A percentile compares a stretch with the other conserved stretches of the same genome.
phyloP scores from a whole-genome alignment of 2,888 invertebrate genomes.

The Aporophyla lueneburgensis region DNA sequence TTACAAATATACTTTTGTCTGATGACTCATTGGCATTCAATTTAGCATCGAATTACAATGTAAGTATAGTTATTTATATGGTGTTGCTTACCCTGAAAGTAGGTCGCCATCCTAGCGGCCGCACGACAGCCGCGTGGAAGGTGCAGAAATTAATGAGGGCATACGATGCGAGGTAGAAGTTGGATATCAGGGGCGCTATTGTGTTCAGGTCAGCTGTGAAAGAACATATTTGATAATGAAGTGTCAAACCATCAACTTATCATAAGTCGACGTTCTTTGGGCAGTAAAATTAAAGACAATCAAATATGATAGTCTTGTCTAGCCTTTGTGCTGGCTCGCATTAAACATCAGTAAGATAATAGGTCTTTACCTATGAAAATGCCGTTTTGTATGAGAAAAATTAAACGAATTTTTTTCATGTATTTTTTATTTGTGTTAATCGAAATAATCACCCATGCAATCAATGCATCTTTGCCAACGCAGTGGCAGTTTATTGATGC shows the following conservation, averaged over 20 bases:
- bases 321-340: too few relatives aligned
- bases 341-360: neutral
- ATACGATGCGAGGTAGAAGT: conserved; percentile 98
- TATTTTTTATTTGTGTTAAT: too few relatives aligned
- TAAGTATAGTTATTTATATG: conserved; percentile 29
- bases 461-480: too few relatives aligned
- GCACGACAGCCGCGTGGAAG: conserved; percentile 97
- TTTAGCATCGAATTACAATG: conserved; percentile 48
- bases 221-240: neutral
- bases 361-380: too few relatives aligned
- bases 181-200: conserved; percentile 98
- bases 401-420: too few relatives aligned
- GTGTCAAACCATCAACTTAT: neutral
- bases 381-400: too few relatives aligned
- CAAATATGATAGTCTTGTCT: neutral
- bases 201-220: conserved; percentile 95
- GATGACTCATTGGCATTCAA: conserved; percentile 36
- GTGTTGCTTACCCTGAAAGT: conserved; percentile 93
- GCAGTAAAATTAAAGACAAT: neutral
- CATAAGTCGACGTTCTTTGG: too few relatives aligned
- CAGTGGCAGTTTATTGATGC: too few relatives aligned
- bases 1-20: conserved; percentile 28
- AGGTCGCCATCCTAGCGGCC: conserved; percentile 97
- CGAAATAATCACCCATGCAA: too few relatives aligned
- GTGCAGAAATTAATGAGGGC: conserved; percentile 98